Evolutionary conservation across 2,113 vertebrate species (phyloP).

Genomic region (Melanotaenia duboulayi): DNA sequence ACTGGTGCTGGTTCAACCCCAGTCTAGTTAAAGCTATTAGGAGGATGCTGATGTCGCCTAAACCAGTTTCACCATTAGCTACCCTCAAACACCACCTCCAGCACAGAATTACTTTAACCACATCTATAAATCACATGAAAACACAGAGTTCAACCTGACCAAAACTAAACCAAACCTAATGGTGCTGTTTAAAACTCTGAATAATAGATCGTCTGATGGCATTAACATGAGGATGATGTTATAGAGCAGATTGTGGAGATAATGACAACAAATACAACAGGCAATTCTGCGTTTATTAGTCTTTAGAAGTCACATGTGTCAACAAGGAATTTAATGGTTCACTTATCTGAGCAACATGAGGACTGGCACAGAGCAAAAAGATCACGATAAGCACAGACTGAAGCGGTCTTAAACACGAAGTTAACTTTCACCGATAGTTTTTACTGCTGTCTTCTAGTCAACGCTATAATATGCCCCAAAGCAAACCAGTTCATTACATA

Average conservation of each 20-base stretch:
- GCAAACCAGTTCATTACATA: too few species aligned
- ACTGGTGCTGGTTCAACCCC: neutral
- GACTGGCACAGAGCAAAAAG: neutral
- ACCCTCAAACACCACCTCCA: neutral
- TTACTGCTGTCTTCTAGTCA: too few species aligned
- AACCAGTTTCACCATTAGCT: neutral
- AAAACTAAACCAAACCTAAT: neutral
- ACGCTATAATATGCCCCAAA: too few species aligned
- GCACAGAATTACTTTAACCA: neutral
- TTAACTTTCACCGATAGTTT: neutral
- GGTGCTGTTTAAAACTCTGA: neutral
- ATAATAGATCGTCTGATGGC: neutral
- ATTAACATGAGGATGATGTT: constrained; percentile 29
- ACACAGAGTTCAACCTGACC: neutral
- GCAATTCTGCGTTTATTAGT: constrained; percentile 11
- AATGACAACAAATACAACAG: constrained; percentile 8
- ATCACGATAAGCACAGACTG: neutral
- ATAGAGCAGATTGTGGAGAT: constrained; percentile 9
- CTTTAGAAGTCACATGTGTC: constrained; percentile 12
- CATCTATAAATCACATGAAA: neutral
- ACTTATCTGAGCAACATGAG: neutral
- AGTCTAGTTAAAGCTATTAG: neutral
- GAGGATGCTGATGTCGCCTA: neutral
- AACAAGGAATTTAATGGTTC: neutral
- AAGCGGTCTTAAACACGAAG: too few species aligned